Conservation (phyloP, 2,888 invertebrate genomes). For the Ormyrus nitidulus region DNA sequence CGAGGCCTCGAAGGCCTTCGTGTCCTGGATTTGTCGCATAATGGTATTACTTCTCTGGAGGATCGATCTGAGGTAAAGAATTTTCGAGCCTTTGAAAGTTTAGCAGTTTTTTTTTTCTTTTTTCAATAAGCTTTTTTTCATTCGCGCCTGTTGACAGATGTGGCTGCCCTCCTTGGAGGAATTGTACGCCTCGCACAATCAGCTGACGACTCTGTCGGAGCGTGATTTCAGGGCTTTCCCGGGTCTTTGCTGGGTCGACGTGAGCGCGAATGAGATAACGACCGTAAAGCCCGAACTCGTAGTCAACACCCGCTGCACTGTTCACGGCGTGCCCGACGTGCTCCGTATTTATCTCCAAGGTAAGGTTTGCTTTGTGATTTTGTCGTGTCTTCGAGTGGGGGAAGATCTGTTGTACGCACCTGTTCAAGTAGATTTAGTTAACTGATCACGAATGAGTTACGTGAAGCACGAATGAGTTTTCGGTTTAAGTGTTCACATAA, state of each 20-base stretch:
- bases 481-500: too few species aligned
- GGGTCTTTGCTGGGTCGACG: conserved; percentile 86
- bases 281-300: conserved; percentile 85
- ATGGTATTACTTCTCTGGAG: conserved; percentile 85
- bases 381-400: background rate
- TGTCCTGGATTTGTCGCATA: conserved; percentile 86
- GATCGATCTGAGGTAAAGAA: conserved; percentile 86
- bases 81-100: background rate
- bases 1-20: conserved; percentile 86
- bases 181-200: conserved; percentile 86
- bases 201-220: conserved; percentile 82
- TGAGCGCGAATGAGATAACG: conserved; percentile 86
- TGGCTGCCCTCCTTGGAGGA: conserved; percentile 86
- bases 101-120: background rate
- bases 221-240: conserved; percentile 90
- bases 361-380: conserved; percentile 69
- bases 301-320: conserved; percentile 87
- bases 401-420: background rate
- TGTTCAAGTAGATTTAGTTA: too few species aligned
- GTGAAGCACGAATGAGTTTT: too few species aligned
- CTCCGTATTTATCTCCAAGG: conserved; percentile 89
- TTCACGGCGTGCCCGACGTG: conserved; percentile 86
- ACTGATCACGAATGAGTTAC: too few species aligned
- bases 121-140: background rate
- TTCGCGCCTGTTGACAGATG: conserved; percentile 77